Percentiles rank a stretch among this genome's conserved stretches.
Evolutionary conservation across 2,113 vertebrate species (phyloP).

Genomic region (Leucoraja erinaceus): DNA sequence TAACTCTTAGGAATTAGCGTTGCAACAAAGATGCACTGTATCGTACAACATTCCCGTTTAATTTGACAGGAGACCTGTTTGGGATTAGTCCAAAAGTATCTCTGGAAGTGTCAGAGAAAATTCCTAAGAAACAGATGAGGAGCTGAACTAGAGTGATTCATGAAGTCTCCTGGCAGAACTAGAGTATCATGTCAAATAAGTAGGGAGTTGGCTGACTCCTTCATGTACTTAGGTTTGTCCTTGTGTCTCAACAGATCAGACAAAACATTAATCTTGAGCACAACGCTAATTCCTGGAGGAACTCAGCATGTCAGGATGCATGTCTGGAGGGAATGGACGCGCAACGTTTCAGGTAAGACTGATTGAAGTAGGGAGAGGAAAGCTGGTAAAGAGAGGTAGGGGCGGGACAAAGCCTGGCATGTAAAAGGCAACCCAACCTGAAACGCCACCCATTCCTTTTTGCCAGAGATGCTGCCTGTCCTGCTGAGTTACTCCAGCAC

Average conservation of each 20-base stretch:
- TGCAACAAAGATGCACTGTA: background rate
- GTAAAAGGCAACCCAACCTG: too few relatives aligned
- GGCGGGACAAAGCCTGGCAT: too few relatives aligned
- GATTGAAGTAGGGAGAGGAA: too few relatives aligned
- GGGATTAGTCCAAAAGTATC: background rate
- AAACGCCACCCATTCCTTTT: too few relatives aligned
- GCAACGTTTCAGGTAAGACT: too few relatives aligned
- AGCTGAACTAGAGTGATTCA: background rate
- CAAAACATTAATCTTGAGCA: background rate
- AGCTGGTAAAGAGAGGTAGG: too few relatives aligned
- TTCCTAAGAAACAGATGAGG: background rate
- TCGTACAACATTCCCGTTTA: background rate
- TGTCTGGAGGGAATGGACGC: too few relatives aligned
- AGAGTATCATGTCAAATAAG: background rate
- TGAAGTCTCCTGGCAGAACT: background rate
- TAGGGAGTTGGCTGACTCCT: background rate
- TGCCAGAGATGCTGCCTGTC: too few relatives aligned
- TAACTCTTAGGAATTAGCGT: background rate
- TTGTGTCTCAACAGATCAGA: conserved; percentile 1
- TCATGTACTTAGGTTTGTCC: background rate
- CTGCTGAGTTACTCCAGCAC: too few relatives aligned
- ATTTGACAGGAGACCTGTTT: background rate
- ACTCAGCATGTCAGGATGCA: too few relatives aligned
- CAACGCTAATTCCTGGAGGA: too few relatives aligned
- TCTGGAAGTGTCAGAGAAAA: background rate